Percentiles rank a stretch among this genome's conserved stretches.
Evolutionary conservation across 23 tunicate species (phyloP).

Genomic region (Ciona savignyi): DNA sequence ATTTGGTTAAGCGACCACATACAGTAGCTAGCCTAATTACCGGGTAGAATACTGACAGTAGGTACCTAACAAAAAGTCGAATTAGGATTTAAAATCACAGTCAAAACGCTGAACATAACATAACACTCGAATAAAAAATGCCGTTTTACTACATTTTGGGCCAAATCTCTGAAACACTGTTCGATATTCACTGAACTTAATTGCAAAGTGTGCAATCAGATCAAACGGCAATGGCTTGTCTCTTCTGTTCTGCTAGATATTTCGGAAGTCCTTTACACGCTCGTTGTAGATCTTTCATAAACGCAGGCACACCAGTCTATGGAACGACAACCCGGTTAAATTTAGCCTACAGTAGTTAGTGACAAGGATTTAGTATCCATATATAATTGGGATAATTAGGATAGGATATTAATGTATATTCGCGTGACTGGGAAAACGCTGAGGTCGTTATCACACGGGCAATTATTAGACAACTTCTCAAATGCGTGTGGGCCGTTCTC

Average conservation of each 20-base stretch:
- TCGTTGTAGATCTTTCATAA: conserved; percentile 67
- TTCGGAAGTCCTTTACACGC: conserved; percentile 60
- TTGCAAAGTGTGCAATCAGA: no score
- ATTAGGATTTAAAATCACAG: background rate
- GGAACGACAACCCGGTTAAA: background rate
- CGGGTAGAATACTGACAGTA: no score
- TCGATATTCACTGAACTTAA: background rate
- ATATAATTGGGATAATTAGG: no score
- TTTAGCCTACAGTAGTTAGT: no score
- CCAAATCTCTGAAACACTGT: background rate
- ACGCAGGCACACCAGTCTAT: conserved; percentile 96
- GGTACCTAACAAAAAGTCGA: background rate
- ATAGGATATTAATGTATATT: no score
- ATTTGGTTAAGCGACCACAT: no score
- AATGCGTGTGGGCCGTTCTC: no score
- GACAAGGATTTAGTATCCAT: no score
- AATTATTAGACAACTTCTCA: no score
- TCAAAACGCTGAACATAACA: background rate
- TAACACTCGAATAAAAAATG: background rate
- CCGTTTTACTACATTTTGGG: background rate
- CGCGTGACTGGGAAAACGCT: no score
- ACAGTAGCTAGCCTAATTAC: no score
- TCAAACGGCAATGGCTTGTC: conserved; percentile 2
- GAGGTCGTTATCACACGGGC: no score
- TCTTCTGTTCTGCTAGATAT: conserved; percentile 17